These are phyloP conservation scores for Melanostigma gelatinosum DNA, from an alignment of 2,113 vertebrate genomes.

Conservation along the genomic window DNA sequence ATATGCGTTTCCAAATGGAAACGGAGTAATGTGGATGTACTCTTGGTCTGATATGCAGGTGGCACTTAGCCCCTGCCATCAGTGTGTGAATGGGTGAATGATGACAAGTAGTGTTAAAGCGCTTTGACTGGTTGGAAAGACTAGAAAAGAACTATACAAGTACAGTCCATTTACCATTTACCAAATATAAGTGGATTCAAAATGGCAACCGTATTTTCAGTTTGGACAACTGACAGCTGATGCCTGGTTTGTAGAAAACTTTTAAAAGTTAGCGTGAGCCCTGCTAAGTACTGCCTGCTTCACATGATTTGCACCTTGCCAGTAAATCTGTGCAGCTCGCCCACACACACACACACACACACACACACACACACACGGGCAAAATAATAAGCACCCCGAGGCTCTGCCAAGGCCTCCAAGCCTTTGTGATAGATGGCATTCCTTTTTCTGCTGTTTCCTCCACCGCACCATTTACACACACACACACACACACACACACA, in stretches of 20 bases:
- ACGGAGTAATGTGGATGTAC: no score
- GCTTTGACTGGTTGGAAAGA: no score
- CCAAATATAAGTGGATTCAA: not conserved
- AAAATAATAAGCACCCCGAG: constrained; percentile 67
- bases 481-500: constrained; percentile 8
- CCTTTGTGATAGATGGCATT: constrained; percentile 71
- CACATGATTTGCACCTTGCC: not conserved
- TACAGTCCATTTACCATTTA: no score
- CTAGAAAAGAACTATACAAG: no score
- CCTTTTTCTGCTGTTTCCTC: constrained; percentile 57
- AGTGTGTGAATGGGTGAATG: no score
- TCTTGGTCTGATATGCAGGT: no score
- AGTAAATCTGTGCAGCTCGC: constrained; percentile 31
- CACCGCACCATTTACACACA: constrained; percentile 30
- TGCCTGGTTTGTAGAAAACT: not conserved
- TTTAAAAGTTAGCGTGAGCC: not conserved
- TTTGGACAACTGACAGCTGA: not conserved
- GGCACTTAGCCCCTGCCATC: no score
- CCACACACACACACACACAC: constrained; percentile 59
- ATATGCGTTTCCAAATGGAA: no score
- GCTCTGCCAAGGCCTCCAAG: constrained; percentile 62
- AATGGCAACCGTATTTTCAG: not conserved
- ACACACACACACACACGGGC: constrained; percentile 2
- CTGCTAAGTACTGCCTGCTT: not conserved
- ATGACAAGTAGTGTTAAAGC: no score